Evolutionary conservation across 2,888 invertebrate species (phyloP), one percentile per base, ranked within the genome.

Genomic region (Strigamia maritima): DNA sequence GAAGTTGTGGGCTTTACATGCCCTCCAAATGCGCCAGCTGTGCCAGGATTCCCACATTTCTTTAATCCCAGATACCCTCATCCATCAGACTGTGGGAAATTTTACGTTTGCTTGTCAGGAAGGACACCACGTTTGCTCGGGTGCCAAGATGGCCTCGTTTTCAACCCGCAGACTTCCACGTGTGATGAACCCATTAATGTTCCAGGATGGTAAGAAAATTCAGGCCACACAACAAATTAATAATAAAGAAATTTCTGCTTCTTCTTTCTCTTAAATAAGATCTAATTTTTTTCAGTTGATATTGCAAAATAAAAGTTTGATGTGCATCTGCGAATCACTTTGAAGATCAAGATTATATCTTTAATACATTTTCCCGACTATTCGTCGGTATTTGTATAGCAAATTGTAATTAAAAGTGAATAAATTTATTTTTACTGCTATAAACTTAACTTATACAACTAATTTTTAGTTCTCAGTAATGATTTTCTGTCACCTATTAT

Each of bases 151-250:
- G 84, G 84, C 28, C 82, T 83, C 22, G 85, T 85, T 74, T 85
- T 84, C 82, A 84, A 84, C 78, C 83, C 83, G 14, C 80, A 81
- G 28, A 84, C 82, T 60, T 83, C 83, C 76, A 82, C 82, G 79
- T 85, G 85, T 80, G 85, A 85, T 79, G 83, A 83, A 80, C 85
- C 85, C 8, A 83, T 83, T 44, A 84, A 83, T 79, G 85, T 85
- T 24, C 81, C 83, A 16, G 85, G 84, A 82, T 85, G 85, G 85
- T 85, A 81, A 84, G 84, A 60, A 19, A 65, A 65, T 22, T 19
- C 60, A 65, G 60, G 60, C 60, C 60, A 65, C 7, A 54, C 3
- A 77, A 28, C 16, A n/a, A 75, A 75, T 4, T 22, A 28, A 31
- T 28, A 12, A 75, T 24, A 65, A 65, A 65, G 12, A 65, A 24